A percentile compares a stretch with the other conserved stretches of the same genome.
Conservation (phyloP, 2,888 invertebrate genomes). For the Polydrusus cervinus region DNA sequence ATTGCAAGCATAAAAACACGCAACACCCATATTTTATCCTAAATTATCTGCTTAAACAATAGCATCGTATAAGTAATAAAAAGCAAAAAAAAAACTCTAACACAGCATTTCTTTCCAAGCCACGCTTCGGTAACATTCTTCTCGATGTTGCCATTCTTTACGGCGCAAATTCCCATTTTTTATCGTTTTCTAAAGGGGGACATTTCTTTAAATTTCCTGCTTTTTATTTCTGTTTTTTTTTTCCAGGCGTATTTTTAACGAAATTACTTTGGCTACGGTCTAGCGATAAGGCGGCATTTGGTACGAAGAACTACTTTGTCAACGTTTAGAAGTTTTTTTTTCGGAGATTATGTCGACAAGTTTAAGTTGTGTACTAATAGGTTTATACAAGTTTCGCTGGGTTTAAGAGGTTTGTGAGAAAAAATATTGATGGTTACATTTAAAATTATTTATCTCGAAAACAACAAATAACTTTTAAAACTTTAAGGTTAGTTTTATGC, state of each 20-base stretch:
- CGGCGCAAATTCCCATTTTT: slow-evolving; percentile 18
- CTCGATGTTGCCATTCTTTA: slow-evolving; percentile 23
- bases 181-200: slow-evolving; percentile 23
- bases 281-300: slow-evolving; percentile 4
- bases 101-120: slow-evolving; percentile 17
- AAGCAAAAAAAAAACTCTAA: slow-evolving; percentile 13
- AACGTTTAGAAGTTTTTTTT: not conserved
- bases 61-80: slow-evolving; percentile 20
- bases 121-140: slow-evolving; percentile 15
- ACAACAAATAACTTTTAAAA: no score
- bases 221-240: slow-evolving; percentile 19
- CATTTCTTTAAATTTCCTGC: slow-evolving; percentile 24
- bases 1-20: not conserved
- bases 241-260: slow-evolving; percentile 13
- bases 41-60: slow-evolving; percentile 23
- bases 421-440: no score
- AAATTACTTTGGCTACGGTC: slow-evolving; percentile 27
- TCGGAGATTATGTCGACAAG: not conserved
- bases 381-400: not conserved
- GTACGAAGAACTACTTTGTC: slow-evolving; percentile 10
- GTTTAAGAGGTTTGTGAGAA: no score
- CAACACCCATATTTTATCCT: not conserved
- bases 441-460: no score
- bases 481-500: no score
- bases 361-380: not conserved